Base-by-base conservation (phyloP, 2,888 invertebrate genomes). In the Zaprionus obscuricornis region DNA sequence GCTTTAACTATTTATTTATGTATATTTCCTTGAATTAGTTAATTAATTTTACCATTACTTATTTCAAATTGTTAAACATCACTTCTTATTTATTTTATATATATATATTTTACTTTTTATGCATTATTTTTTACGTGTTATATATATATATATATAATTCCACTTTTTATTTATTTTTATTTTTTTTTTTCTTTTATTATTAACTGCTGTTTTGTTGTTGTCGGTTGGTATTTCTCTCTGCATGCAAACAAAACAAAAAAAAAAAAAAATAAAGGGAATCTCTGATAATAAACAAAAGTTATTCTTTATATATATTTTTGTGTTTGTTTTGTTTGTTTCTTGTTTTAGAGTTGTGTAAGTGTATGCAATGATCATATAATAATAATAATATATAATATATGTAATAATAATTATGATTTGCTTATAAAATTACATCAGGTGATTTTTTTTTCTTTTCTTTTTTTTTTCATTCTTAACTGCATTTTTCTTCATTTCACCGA, bases 351-450 rank as follows among this genome's bases (percentile, higher is more conserved):
- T 11, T 55, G 37, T 47, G 17, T 52, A 26, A 55, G 17, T 17
- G 52, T 71, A 66, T 70, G 70, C 31, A 59, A 68, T 72, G 52
- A 73, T 63, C 55, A 54, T 68, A 58, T 66, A 54, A 71, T 74
- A 49, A 39, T 33, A 34, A 37, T 57, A 18, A 42, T 33, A 29
- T 46, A 26, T 34, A 34, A 20, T 43, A 34, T 36, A 36, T 56
- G 29, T 46, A 49, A 57, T 63, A 47, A 43, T 39, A 59, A 58
- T 71, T 49, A 54, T 52, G 50, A 55, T 47, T 43, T 65, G 59
- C 66, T 81, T 81, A 83, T 78, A 70, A 69, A 81, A 84, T 81
- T 84, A 79, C 81, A 77, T 79, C 81, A 79, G 78, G 86, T 86
- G 77, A 63, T 55, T 59, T 67, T 84, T 67, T 58, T 78, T 57